Base-by-base conservation (phyloP, 2,888 invertebrate genomes). In the Diarsia brunnea region DNA sequence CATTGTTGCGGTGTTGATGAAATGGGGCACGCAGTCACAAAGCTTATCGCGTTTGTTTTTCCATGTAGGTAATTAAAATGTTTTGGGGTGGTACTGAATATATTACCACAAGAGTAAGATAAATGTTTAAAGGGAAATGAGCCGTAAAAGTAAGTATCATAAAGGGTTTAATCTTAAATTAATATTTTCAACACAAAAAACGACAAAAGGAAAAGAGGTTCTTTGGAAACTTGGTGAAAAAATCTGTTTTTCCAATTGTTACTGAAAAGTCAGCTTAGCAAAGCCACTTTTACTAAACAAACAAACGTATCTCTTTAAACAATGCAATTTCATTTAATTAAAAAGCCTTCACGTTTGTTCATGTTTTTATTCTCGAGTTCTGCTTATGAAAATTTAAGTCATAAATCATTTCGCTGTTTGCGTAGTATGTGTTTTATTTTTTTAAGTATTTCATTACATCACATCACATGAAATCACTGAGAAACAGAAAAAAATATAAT, bases 331-430 rank as follows among this genome's bases (percentile, higher is more conserved):
- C 27, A 21, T 68, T 53, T 31, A 24, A 78, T 78, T 31, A 45
- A 45, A 68, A 69, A 24, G 5, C 7, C 31, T 31, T 67, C 5
- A 51, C 43, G 12, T 19, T 78, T 58, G 7, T 43, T 58, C 65
- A 5, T 5, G 16, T 16, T 24, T 38, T 66, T 12, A 38, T 43
- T 66, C 38, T 66, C 1, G 11, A 7, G 0, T 66, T 47, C 12
- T 0, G 55, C 27, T 66, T 49, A 38, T 43, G 38, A 75, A 43
- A 77, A 49, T 43, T 0, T 31, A 16, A 74, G 61, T n/a, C n/a
- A n/a, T 27, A 67, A 77, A 60, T 77, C 0, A 60, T 77, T 67
- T 77, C 10, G 5, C 10, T 49, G 14, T 66, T 49, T 38, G 16
- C 2, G 27, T 58, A 7, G 27, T 4, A 24, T 43, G 21, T 14